A percentile compares a stretch with the other conserved stretches of the same genome.
These are phyloP conservation scores for Hycleus cichorii DNA, from an alignment of 1,140 invertebrate genomes.

Conservation along the genomic window DNA sequence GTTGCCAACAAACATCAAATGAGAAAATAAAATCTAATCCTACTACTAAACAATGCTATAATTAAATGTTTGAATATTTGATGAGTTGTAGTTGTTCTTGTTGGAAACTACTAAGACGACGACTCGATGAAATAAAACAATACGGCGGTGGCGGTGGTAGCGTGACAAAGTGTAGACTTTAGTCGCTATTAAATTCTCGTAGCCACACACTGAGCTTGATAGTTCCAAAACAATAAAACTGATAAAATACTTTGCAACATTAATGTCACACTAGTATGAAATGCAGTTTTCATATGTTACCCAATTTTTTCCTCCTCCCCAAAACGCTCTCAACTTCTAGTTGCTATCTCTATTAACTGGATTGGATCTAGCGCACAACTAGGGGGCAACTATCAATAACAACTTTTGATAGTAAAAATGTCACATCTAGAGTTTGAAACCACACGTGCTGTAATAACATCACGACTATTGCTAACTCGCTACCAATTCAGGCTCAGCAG, in stretches of 20 bases:
- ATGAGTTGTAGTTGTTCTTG: too few species aligned
- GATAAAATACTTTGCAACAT: slow-evolving; percentile 40
- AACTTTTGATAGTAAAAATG: slow-evolving; percentile 31
- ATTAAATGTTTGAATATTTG: too few species aligned
- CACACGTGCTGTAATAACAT: slow-evolving; percentile 3
- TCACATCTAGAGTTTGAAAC: slow-evolving; percentile 11
- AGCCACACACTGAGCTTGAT: slow-evolving; percentile 23
- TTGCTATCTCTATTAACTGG: slow-evolving; percentile 36
- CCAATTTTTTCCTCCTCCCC: background rate
- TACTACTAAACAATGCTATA: too few species aligned
- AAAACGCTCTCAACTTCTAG: too few species aligned
- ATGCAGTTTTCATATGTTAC: slow-evolving; percentile 12
- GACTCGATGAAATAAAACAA: slow-evolving; percentile 6
- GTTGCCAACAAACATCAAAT: too few species aligned
- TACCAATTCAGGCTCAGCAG: slow-evolving; percentile 10
- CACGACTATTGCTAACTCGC: slow-evolving; percentile 4
- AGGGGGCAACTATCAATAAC: slow-evolving; percentile 27
- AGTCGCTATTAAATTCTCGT: slow-evolving; percentile 16
- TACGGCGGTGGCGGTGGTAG: background rate
- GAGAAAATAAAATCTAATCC: too few species aligned
- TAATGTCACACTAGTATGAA: slow-evolving; percentile 37
- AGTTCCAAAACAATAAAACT: slow-evolving; percentile 37
- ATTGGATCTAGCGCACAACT: slow-evolving; percentile 10
- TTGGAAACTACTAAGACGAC: slow-evolving; percentile 33
- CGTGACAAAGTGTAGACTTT: slow-evolving; percentile 7